Evolutionary conservation across 2,113 vertebrate species (phyloP), one percentile per base, ranked within the genome.

Genomic region (Alligator mississippiensis): DNA sequence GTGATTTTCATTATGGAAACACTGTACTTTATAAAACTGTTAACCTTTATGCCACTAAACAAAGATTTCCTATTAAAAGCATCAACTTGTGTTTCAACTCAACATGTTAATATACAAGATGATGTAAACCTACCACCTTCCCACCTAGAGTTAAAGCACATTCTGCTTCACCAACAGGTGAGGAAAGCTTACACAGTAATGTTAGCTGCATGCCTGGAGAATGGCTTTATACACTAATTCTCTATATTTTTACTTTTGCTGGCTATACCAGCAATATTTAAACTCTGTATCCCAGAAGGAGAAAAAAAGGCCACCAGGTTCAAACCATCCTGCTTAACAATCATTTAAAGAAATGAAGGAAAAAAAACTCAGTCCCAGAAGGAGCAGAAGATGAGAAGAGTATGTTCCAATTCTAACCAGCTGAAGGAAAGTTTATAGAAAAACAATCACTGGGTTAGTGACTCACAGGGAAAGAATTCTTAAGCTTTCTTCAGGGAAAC

Each of bases 401-500:
- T 28, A 55, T 86, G 95, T 96, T 98, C 97, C 98, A 98, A 96
- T 94, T 77, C 92, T 92, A 97, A 94, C 96, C 97, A 98, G 97
- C 97, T 97, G 97, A 98, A 98, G 97, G 97, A 97, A 98, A 97
- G 97, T 98, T 98, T 98, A 96, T 97, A 98, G 95, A 96, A 97
- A 98, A 98, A 98, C 94, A 98, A 97, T 94, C 96, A 90, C 90
- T 98, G 96, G 14, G 97, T 97, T 92, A 95, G 88, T 98, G 98
- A 98, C 95, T 98, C 98, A 98, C 19, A 72, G 92, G 97, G 97
- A 97, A 98, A 97, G 94, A 98, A 98, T 98, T 76, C 87, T 88
- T 64, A 66, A 97, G 97, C 96, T 97, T 98, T 98, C 97, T 98
- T 98, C 96, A 98, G 97, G 98, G 97, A 98, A 98, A 97, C 97